Evolutionary conservation across 2,113 vertebrate genomes (phyloP), one percentile per base, ranked within the genome.

Genomic region (Erinaceus europaeus): DNA sequence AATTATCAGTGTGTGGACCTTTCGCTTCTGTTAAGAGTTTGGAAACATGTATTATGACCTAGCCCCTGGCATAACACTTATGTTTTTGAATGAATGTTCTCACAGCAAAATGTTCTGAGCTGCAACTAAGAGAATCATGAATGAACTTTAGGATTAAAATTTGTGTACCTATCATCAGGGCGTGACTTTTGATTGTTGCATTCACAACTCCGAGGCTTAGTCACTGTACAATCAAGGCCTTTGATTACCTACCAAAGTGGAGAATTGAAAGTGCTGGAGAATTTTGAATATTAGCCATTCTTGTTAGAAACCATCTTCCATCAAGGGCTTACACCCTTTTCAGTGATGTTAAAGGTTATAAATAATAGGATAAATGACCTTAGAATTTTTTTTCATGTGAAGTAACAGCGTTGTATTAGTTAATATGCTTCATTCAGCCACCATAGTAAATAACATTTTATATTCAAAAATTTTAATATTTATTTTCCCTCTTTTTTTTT

Each of bases 221-320:
- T n/a, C n/a, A n/a, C n/a, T n/a, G n/a, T n/a, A n/a, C n/a, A n/a
- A n/a, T n/a, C n/a, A n/a, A n/a, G 27, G 1, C 42, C 55, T 68
- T 69, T 67, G 27, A 20, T 82, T 42, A 53, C 25, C 21, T 67
- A 32, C 40, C n/a, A 29, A 59, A 73, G 29, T 25, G 52, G 42
- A 34, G 29, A n/a, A 17, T 7, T 21, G 74, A 64, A 68, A 50
- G 23, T n/a, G n/a, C n/a, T n/a, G 53, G 57, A 69, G 38, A 42
- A 21, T 38, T 64, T 80, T 40, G 23, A n/a, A 7, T 50, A 52
- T 59, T 52, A 38, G 32, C 25, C 3, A 1, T 75, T 55, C 40
- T 57, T 76, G 17, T 55, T 91, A 57, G 80, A 86, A 68, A 72
- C n/a, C 76, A 50, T n/a, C 67, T 72, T 77, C 17, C 18, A 65